Evolutionary conservation across 2,113 vertebrate genomes (phyloP), one percentile per base, ranked within the genome.

Genomic region (Hippopotamus amphibius): DNA sequence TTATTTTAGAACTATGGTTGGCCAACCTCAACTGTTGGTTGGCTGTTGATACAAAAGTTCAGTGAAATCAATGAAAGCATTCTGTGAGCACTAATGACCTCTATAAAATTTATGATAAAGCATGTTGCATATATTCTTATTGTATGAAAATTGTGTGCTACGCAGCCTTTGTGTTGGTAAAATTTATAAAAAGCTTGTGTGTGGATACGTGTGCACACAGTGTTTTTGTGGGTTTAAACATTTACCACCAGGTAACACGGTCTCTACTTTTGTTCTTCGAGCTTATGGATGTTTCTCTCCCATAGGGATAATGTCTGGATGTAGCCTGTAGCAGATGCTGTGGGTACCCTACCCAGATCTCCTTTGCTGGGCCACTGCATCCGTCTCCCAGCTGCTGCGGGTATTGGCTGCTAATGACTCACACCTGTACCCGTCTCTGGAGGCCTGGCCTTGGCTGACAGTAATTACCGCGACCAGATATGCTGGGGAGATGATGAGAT

Each of bases 341-440:
- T 88, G 69, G 94, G 93, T 96, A 57, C 94, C 85, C 80, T 76
- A 88, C 71, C 69, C 97, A 95, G 97, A 91, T 85, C 81, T 90
- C n/a, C 91, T 97, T 97, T 90, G 21, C 90, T 90, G 96, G 95
- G 76, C 96, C 88, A 93, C 63, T 92, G 90, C 76, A 87, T 96
- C 97, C 93, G 88, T 94, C 95, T 94, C 96, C 88, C 97, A 97
- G 96, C 97, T 98, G 97, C 96, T 97, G 30, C 0, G 72, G 55
- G 61, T 66, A 82, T 82, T 93, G 95, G 87, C 94, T 96, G 83
- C 95, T 96, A 93, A 87, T 96, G 94, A 92, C 92, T 95, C 90
- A 96, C 95, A 95, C 97, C 94, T 96, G 97, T 95, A 97, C 87
- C 69, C 79, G 95, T 92, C 96, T 97, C 96, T 57, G 26, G 92